These are phyloP conservation scores for Didymodactylos carnosus DNA, from an alignment of 2,888 invertebrate species.

Conservation along the genomic window DNA sequence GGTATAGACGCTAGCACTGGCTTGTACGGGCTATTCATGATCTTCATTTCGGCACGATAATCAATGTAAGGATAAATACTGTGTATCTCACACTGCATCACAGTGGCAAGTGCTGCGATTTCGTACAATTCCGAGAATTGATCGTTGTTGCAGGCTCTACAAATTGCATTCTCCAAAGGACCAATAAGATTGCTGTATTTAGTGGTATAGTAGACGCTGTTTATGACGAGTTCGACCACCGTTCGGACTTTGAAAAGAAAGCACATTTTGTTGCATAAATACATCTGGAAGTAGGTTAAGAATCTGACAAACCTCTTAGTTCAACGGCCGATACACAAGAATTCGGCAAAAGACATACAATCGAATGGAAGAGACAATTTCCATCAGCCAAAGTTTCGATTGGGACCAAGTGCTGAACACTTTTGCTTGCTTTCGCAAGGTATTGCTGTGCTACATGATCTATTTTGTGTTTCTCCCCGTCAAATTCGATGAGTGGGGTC, in stretches of 20 bases:
- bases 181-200: background rate
- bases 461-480: background rate
- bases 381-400: background rate
- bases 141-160: background rate
- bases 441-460: background rate
- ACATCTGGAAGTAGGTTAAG: background rate
- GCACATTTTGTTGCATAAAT: background rate
- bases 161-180: background rate
- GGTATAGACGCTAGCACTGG: background rate
- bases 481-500: background rate
- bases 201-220: background rate
- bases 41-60: background rate
- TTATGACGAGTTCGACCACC: background rate
- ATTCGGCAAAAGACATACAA: background rate
- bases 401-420: background rate
- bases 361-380: background rate
- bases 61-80: background rate
- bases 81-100: background rate
- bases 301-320: background rate
- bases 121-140: background rate
- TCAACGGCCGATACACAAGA: background rate
- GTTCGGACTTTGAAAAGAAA: background rate
- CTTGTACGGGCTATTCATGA: background rate
- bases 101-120: background rate
- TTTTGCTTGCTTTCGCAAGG: background rate